Evolutionary conservation across 2,113 vertebrate genomes (phyloP), one percentile per base, ranked within the genome.

Genomic region (Mixornis gularis): DNA sequence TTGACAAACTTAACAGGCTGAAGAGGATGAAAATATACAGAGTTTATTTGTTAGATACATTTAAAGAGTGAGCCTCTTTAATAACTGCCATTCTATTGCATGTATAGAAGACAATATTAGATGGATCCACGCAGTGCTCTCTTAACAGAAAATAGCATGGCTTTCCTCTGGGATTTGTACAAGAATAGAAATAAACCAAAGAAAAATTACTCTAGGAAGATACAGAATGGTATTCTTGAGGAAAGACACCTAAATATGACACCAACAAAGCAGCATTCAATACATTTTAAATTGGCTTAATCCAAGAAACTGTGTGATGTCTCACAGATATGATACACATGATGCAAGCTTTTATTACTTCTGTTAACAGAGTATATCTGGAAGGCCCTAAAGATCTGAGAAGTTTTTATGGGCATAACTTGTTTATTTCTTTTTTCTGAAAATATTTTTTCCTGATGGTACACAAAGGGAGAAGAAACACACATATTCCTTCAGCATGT

Each of bases 201-300:
- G 40, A 69, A 91, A 74, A 81, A 32, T 26, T 38, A 48, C 62
- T 86, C n/a, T 29, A 53, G 41, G 16, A 71, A 92, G 34, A 52
- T 64, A 48, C 10, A 83, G 78, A 87, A 69, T 6, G 13, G 9
- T 83, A 25, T 32, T 64, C 18, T 73, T 59, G 22, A 44, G 25
- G 36, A 91, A 83, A 90, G 24, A 51, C 38, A 80, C 25, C 52
- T 87, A 64, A 91, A 79, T 68, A 69, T 62, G 56, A 90, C 69
- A 91, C 36, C 11, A 25, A 15, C 24, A 93, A 93, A 89, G 32
- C 15, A 93, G 21, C 36, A 34, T 71, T 93, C 81, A 82, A 52
- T 92, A 71, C 4, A 65, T 80, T 94, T 95, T 78, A 93, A 88
- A 92, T 91, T 68, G 83, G 41, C 51, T 86, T 92, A 88, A 88